Percentiles rank a stretch among this genome's conserved stretches.
These are phyloP conservation scores for Eurytoma californica DNA, from an alignment of 2,888 invertebrate genomes.

Conservation along the genomic window DNA sequence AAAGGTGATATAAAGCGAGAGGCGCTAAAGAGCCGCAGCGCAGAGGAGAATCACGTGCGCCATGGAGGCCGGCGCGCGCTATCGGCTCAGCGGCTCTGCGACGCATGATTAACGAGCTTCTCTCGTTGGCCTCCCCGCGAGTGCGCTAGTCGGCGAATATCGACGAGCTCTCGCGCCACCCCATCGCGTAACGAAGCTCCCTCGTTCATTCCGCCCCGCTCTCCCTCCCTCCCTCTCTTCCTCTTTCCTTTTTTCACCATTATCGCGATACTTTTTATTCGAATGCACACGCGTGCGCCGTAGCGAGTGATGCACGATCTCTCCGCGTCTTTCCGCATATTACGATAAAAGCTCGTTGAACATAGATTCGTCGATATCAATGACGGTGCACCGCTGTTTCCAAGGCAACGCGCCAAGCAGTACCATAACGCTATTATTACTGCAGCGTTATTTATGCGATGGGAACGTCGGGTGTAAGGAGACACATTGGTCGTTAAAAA, in stretches of 20 bases:
- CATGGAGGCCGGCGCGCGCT: not conserved
- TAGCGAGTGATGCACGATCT: not conserved
- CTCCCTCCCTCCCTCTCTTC: not conserved
- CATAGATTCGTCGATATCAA: not conserved
- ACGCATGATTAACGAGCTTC: conserved; percentile 44
- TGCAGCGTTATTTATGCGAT: conserved; percentile 6
- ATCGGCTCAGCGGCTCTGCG: conserved; percentile 15
- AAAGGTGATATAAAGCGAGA: not conserved
- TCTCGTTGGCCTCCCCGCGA: conserved; percentile 28
- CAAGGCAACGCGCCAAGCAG: not conserved
- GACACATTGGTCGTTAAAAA: not conserved
- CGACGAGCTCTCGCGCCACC: conserved; percentile 27
- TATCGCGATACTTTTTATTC: conserved; percentile 23
- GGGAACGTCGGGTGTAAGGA: not conserved
- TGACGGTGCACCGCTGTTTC: not conserved
- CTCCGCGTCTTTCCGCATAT: not conserved
- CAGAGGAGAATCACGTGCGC: conserved; percentile 11
- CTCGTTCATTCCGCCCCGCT: not conserved
- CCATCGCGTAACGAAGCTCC: conserved; percentile 35
- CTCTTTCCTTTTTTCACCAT: not conserved
- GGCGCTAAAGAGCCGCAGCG: conserved; percentile 11
- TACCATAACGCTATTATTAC: conserved; percentile 25
- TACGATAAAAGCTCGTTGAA: not conserved
- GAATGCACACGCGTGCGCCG: not conserved
- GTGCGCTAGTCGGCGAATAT: conserved; percentile 37